phyloP scores from a whole-genome alignment of 2,888 invertebrate genomes.

The Chrysolina oricalcia region DNA sequence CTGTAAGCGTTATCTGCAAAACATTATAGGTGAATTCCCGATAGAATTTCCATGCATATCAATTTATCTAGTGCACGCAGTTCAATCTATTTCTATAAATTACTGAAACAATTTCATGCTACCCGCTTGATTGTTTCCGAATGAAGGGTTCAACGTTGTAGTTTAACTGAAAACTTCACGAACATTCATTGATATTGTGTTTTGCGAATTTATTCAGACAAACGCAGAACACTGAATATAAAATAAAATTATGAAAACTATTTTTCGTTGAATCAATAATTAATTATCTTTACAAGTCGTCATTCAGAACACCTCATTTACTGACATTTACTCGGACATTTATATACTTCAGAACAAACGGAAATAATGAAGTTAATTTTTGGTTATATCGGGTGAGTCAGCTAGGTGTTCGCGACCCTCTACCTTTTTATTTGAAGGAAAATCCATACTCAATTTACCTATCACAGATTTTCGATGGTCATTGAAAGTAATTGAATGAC shows the following conservation, averaged over 20 bases:
- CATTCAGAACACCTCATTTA: too few relatives aligned
- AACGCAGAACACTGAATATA: background rate
- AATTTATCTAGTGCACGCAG: constrained; percentile 2
- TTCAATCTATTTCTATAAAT: constrained; percentile 1
- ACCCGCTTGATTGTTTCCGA: constrained; percentile 11
- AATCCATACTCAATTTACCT: too few relatives aligned
- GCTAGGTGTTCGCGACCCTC: too few relatives aligned
- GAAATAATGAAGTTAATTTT: too few relatives aligned
- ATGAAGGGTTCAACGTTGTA: background rate
- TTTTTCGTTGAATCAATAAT: background rate
- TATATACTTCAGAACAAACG: too few relatives aligned
- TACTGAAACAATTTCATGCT: constrained; percentile 14
- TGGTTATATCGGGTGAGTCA: too few relatives aligned
- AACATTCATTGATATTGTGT: background rate
- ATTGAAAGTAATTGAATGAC: too few relatives aligned
- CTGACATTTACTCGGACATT: too few relatives aligned
- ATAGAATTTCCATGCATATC: constrained; percentile 6
- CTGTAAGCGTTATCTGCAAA: background rate
- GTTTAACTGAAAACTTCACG: background rate
- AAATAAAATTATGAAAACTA: background rate
- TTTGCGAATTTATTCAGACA: background rate
- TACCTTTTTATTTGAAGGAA: too few relatives aligned
- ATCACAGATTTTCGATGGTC: too few relatives aligned
- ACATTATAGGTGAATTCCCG: background rate
- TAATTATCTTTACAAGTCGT: background rate